Evolutionary conservation across 1,140 invertebrate genomes (phyloP), one percentile per base, ranked within the genome.

Genomic region (Trichoplusia ni): DNA sequence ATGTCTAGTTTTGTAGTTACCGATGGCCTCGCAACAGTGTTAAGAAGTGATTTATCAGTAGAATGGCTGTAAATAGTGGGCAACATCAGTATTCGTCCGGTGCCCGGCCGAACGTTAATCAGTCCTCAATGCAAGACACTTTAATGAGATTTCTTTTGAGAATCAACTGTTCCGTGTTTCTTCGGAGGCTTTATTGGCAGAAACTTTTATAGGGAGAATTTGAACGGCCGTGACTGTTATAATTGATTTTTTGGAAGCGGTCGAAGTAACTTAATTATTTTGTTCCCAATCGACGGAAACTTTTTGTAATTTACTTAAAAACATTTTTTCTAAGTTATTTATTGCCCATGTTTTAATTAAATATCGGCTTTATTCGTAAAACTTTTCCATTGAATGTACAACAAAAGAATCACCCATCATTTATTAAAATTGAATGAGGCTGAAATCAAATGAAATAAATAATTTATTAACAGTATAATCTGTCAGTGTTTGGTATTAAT

Each of bases 71-170:
- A 47, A 59, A 19, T 33, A 38, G 23, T 18, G 29, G 40, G 16
- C 8, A 4, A 5, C 40, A 60, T 60, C 56, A 60, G 56, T 60
- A 60, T 60, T 60, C 56, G 25, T n/a, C 3, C 14, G 40, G 56
- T 9, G 56, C 19, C 27, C 40, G 38, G 38, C 13, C 38, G 38
- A 61, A 63, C 66, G 53, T 66, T 69, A 69, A 73, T 73, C 70
- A 69, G 63, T 46, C 62, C 35, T 58, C 58, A 59, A 60, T 73
- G 59, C 63, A 66, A 37, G 67, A 66, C 68, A 64, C 56, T 65
- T 69, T 73, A 66, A 73, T 69, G 70, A 73, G 70, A 73, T 73
- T 73, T 73, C 70, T 73, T 62, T 71, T 38, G 63, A 46, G 44
- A 63, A 66, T 69, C 37, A 66, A 73, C 38, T 69, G 60, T 37